Conservation (phyloP, 2,888 invertebrate species). For the Octodonta nipae region DNA sequence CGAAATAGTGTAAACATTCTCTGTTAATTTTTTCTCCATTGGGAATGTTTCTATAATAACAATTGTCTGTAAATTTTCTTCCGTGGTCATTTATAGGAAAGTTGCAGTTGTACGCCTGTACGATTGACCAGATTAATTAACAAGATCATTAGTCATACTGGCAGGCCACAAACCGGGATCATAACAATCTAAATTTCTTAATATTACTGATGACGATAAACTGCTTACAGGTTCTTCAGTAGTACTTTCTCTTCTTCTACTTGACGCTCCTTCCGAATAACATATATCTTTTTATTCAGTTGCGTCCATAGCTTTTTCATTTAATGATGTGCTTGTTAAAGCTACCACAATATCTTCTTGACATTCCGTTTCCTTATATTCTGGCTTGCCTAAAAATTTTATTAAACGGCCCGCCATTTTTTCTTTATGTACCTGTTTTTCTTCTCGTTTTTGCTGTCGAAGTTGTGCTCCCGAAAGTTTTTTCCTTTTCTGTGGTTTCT, state of each 20-base stretch:
- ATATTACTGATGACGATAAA: slow-evolving; percentile 3
- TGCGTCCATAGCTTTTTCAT: slow-evolving; percentile 4
- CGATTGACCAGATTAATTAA: slow-evolving; percentile 1
- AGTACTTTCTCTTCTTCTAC: slow-evolving; percentile 5
- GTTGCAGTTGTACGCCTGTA: not conserved
- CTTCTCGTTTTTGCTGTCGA: slow-evolving; percentile 7
- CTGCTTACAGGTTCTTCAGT: slow-evolving; percentile 6
- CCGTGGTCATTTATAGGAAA: not conserved
- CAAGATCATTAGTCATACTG: slow-evolving; percentile 1
- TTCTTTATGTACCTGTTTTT: slow-evolving; percentile 4
- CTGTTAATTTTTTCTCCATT: slow-evolving; percentile 1
- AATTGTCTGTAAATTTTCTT: not conserved
- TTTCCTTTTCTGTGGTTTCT: slow-evolving; percentile 6
- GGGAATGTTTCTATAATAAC: not conserved
- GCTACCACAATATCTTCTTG: slow-evolving; percentile 5
- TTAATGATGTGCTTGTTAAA: slow-evolving; percentile 2
- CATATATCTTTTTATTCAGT: slow-evolving; percentile 2
- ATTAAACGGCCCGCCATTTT: slow-evolving; percentile 3
- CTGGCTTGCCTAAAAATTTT: slow-evolving; percentile 4
- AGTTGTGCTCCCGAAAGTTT: slow-evolving; percentile 6
- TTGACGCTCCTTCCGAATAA: slow-evolving; percentile 4
- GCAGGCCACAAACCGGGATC: slow-evolving; percentile 2
- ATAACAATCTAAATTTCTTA: slow-evolving; percentile 1
- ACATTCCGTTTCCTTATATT: slow-evolving; percentile 5
- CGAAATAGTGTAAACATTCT: not conserved